Base-by-base conservation (phyloP, 2,113 vertebrate species). In the Sapayoa aenigma region DNA sequence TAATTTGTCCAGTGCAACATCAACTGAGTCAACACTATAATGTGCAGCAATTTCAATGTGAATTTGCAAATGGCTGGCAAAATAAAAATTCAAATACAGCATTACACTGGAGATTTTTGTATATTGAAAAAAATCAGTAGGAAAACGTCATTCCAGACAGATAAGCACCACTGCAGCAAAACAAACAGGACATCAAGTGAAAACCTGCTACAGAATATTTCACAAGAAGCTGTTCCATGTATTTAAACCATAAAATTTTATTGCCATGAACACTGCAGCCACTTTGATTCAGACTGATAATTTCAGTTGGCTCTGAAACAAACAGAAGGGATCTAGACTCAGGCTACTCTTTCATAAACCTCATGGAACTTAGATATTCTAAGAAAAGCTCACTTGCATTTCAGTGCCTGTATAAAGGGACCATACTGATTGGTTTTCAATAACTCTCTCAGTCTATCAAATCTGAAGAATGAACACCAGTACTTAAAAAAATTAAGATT, bases 11-110 rank as follows among this genome's bases (percentile, higher is more conserved):
- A 12, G 23, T 33, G 33, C 9, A 85, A 11, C 22, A 74, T 8
- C 60, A 73, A 73, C 15, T 21, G 6, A 46, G 15, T 17, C 11
- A 91, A 8, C 30, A 55, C 22, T 50, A 8, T 18, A 76, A 46
- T 5, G 60, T 0, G 0, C 0, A 58, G n/a, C 21, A 46, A 37
- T 63, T 93, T 77, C 6, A 3, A 9, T 31, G 49, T 24, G 20
- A 84, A 81, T 9, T 78, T 59, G 28, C 0, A 88, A 58, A 58
- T n/a, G 15, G 20, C 14, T 62, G 13, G 33, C 31, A 73, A 88
- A 69, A 68, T 12, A 58, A 55, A 73, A 69, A 56, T 17, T 65
- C 30, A 60, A 74, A 52, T 23, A 44, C 0, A 53, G 6, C 33
- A 55, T 16, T 42, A 66, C 11, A 44, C 9, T n/a, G 8, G 7